phyloP scores from a whole-genome alignment of 2,888 invertebrate genomes.

The Drosophila imparisetae region DNA sequence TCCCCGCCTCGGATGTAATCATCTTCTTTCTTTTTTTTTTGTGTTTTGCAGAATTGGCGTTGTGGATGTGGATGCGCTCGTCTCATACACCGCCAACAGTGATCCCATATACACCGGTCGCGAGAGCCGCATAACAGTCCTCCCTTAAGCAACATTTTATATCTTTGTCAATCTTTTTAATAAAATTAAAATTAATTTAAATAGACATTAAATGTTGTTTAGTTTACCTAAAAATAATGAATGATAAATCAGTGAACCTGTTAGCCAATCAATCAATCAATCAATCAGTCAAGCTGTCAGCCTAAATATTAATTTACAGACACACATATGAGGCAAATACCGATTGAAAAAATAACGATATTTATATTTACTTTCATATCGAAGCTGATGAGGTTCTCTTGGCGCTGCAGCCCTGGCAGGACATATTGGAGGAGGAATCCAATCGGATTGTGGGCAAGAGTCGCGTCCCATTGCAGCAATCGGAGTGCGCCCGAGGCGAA shows the following conservation, averaged over 20 bases:
- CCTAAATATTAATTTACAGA: background rate
- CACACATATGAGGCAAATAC: background rate
- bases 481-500: constrained; percentile 88
- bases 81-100: constrained; percentile 57
- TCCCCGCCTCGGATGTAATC: background rate
- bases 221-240: background rate
- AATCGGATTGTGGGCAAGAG: constrained; percentile 86
- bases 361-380: background rate
- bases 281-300: background rate
- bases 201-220: background rate
- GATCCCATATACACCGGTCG: constrained; percentile 68
- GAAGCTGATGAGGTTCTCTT: constrained; percentile 87
- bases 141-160: constrained; percentile 24
- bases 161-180: background rate
- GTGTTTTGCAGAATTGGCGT: constrained; percentile 40
- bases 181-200: background rate
- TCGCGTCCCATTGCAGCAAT: constrained; percentile 86
- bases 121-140: constrained; percentile 74
- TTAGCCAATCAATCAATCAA: constrained; percentile 1
- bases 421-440: constrained; percentile 86
- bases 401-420: constrained; percentile 87
- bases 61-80: constrained; percentile 76
- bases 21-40: rapidly evolving
- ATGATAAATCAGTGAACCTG: background rate
- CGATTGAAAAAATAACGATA: background rate